phyloP scores from a whole-genome alignment of 1,140 invertebrate genomes.

The Drosophila triauraria region DNA sequence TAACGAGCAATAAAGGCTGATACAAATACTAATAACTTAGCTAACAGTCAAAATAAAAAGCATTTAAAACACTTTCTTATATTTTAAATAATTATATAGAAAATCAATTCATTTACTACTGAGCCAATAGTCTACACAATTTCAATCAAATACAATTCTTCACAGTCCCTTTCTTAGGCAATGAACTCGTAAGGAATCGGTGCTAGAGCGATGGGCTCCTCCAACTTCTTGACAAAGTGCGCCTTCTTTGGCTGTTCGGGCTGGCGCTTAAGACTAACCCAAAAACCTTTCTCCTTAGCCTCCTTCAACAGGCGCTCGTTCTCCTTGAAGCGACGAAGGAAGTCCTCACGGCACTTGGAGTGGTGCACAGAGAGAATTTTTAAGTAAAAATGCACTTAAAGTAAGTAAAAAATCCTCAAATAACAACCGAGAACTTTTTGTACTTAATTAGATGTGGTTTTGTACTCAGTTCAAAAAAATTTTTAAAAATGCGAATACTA shows the following conservation, averaged over 20 bases:
- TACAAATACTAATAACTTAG: too few species aligned
- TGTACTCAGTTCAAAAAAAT: too few species aligned
- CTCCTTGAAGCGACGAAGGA: slow-evolving; percentile 95
- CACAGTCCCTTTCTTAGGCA: slow-evolving; percentile 89
- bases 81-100: slow-evolving; percentile 35
- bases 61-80: not conserved
- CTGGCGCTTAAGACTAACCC: slow-evolving; percentile 93
- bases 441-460: too few species aligned
- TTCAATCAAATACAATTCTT: slow-evolving; percentile 27
- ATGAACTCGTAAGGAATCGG: slow-evolving; percentile 99
- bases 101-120: slow-evolving; percentile 60
- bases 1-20: too few species aligned
- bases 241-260: slow-evolving; percentile 93
- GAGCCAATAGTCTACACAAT: slow-evolving; percentile 62
- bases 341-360: slow-evolving; percentile 98
- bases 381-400: too few species aligned
- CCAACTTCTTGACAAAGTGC: slow-evolving; percentile 94
- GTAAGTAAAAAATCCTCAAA: too few species aligned
- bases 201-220: slow-evolving; percentile 92
- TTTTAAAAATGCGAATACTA: too few species aligned
- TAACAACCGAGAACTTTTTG: too few species aligned
- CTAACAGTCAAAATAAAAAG: too few species aligned
- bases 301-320: slow-evolving; percentile 94
- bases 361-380: slow-evolving; percentile 89
- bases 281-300: slow-evolving; percentile 92